Percentiles rank a stretch among this genome's conserved stretches.
Evolutionary conservation across 2,113 vertebrate species (phyloP).

Genomic region (Brachyistius frenatus): DNA sequence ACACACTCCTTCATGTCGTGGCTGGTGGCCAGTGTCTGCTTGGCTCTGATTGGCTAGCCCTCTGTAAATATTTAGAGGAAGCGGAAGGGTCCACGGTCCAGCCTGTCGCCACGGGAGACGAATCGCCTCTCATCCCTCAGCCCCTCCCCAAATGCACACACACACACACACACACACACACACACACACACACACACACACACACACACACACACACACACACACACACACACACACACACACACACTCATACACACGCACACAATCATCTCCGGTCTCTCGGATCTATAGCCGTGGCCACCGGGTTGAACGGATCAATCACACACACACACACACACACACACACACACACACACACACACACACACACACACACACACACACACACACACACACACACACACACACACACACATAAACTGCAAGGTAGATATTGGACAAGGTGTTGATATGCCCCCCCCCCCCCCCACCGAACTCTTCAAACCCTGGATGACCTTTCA

Average conservation of each 20-base stretch:
- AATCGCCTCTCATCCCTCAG: conserved; percentile 74
- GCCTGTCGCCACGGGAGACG: conserved; percentile 78
- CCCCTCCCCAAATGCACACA: conserved; percentile 61
- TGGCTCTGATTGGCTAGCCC: conserved; percentile 59
- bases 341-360: conserved; percentile 31
- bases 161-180: conserved; percentile 33
- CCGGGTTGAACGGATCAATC: conserved; percentile 75
- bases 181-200: conserved; percentile 18
- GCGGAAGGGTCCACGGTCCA: conserved; percentile 75
- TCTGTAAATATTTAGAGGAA: conserved; percentile 84
- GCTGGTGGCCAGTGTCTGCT: conserved; percentile 57
- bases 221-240: conserved; percentile 43
- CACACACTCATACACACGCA: conserved; percentile 29
- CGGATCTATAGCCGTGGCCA: conserved; percentile 49
- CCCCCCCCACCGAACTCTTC: not conserved
- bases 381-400: conserved; percentile 53
- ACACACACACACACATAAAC: conserved; percentile 31
- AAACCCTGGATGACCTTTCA: conserved; percentile 70
- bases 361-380: conserved; percentile 34
- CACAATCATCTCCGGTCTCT: conserved; percentile 55
- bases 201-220: conserved; percentile 39
- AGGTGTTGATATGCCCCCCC: conserved; percentile 74
- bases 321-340: conserved; percentile 43
- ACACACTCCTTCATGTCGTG: conserved; percentile 57
- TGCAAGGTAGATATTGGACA: conserved; percentile 61